Evolutionary conservation across 64 coral and sea anemone species (phyloP).

Genomic region (Stichodactyla mertensii): DNA sequence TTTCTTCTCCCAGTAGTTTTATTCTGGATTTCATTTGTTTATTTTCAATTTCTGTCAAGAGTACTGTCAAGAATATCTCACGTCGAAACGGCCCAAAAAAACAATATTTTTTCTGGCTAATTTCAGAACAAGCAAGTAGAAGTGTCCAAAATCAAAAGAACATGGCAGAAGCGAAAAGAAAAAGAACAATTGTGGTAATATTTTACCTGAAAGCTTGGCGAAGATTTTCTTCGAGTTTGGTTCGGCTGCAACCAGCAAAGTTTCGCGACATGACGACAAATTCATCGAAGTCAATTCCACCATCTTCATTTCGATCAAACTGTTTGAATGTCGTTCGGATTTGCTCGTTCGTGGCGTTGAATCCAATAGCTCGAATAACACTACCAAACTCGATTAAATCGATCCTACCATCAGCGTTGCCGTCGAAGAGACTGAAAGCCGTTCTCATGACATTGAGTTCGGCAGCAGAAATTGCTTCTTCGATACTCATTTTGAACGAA

Average conservation of each 20-base stretch:
- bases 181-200: neutral
- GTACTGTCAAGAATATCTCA: neutral
- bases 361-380: conserved; percentile 74
- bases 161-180: neutral
- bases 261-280: conserved; percentile 79
- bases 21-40: neutral
- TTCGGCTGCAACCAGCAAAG: conserved; percentile 60
- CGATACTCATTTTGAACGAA: neutral
- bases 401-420: conserved; percentile 71
- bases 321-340: conserved; percentile 54
- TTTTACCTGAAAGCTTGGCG: conserved; percentile 83
- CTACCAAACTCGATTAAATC: conserved; percentile 63
- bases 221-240: conserved; percentile 80
- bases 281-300: conserved; percentile 85
- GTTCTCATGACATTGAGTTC: conserved; percentile 66
- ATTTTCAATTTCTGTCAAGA: neutral
- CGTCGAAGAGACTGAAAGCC: conserved; percentile 76
- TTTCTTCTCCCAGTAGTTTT: neutral
- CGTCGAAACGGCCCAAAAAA: neutral
- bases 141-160: neutral
- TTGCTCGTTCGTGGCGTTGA: conserved; percentile 61
- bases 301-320: conserved; percentile 80
- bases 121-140: neutral
- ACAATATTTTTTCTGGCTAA: neutral
- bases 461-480: conserved; percentile 1